Evolutionary conservation across 2,797 vertebrate species (phyloP).

Genomic region (Glossophaga mutica): DNA sequence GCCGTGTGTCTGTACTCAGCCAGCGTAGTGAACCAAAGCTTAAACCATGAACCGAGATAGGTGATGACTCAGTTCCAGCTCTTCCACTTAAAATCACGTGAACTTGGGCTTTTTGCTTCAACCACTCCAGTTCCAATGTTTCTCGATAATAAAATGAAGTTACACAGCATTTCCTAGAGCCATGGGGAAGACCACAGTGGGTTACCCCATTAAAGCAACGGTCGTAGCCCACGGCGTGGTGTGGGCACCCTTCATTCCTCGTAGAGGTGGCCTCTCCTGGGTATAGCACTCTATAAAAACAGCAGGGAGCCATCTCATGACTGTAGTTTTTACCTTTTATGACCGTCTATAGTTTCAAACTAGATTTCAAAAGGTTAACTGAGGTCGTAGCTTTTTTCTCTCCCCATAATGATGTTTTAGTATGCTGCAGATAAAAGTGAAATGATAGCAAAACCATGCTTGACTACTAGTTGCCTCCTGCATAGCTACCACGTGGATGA

Average conservation of each 20-base stretch:
- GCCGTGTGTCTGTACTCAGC: background rate
- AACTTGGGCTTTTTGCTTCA: background rate
- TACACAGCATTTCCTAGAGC: background rate
- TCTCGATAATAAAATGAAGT: background rate
- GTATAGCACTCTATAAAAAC: too few species aligned
- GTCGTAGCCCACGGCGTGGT: fast-evolving
- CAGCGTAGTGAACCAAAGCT: background rate
- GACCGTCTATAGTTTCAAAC: background rate
- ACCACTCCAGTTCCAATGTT: background rate
- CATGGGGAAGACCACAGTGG: background rate
- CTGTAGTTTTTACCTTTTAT: background rate
- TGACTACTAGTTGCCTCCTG: background rate
- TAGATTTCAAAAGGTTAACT: background rate
- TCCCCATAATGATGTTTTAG: background rate
- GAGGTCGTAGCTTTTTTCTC: background rate
- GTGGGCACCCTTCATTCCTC: too few species aligned
- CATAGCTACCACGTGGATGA: background rate
- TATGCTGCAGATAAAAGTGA: background rate
- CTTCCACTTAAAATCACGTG: background rate
- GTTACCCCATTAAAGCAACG: background rate
- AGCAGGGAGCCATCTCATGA: background rate
- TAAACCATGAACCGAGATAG: background rate
- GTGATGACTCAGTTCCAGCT: background rate
- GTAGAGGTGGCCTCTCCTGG: too few species aligned
- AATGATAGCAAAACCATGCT: background rate